Conservation (phyloP, 2,888 invertebrate species). For the Dicyrtoma fusca region DNA sequence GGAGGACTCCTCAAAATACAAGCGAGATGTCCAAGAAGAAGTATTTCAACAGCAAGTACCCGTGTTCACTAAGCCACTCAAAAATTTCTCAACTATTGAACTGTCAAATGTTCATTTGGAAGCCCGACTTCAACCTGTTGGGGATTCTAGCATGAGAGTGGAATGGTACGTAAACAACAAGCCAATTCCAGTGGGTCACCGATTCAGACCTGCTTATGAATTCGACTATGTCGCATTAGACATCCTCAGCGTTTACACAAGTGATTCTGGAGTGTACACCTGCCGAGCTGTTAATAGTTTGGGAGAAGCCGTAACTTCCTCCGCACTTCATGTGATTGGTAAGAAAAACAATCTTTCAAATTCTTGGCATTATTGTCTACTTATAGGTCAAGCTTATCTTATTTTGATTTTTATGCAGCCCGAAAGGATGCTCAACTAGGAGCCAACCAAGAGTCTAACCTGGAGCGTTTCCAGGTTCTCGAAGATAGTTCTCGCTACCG, state of each 20-base stretch:
- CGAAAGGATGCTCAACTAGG: constrained; percentile 86
- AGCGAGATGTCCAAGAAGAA: constrained; percentile 74
- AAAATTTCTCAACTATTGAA: constrained; percentile 87
- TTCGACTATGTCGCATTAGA: constrained; percentile 97
- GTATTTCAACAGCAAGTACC: constrained; percentile 82
- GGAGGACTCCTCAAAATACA: constrained; percentile 70
- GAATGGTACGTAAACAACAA: constrained; percentile 97
- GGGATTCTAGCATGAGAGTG: constrained; percentile 73
- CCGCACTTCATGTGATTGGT: constrained; percentile 80
- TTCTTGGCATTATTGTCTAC: background rate
- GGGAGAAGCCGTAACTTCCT: constrained; percentile 92
- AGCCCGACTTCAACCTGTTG: constrained; percentile 80
- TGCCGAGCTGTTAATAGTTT: constrained; percentile 90
- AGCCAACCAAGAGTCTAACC: constrained; percentile 85
- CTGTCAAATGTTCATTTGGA: constrained; percentile 90
- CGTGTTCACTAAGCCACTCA: constrained; percentile 82
- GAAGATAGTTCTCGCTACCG: constrained; percentile 67
- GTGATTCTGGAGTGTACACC: constrained; percentile 94
- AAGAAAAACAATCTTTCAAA: constrained; percentile 24
- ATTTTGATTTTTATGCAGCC: constrained; percentile 61
- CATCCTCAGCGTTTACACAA: constrained; percentile 93
- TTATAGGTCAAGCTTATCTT: background rate
- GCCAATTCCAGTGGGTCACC: constrained; percentile 86
- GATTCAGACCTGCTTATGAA: constrained; percentile 94
- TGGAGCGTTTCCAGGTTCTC: constrained; percentile 89